Evolutionary conservation across 2,888 invertebrate genomes (phyloP), one percentile per base, ranked within the genome.

Genomic region (Sinohyriopsis cumingii): DNA sequence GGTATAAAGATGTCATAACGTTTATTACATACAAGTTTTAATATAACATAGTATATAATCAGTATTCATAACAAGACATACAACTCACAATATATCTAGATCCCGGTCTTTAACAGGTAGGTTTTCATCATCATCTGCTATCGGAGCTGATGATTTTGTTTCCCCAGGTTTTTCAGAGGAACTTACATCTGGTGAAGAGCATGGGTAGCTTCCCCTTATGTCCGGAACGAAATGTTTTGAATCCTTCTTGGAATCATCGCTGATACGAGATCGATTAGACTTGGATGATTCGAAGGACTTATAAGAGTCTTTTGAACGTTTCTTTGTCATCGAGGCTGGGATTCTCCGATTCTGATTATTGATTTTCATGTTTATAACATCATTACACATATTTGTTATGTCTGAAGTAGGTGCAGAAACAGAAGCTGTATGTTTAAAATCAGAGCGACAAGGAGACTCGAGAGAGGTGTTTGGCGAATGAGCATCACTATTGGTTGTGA

Each of bases 51-150:
- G n/a, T 22, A 55, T 12, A 22, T 57, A 57, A 57, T 15, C 12
- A 9, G 25, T 28, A 67, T 60, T 56, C 72, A 68, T 75, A 69
- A 70, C 75, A 75, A 69, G 60, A 63, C 59, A 61, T 54, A 53
- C 25, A 57, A 72, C 71, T 83, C 81, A 87, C 70, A 87, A 78
- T 63, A 87, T 86, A 71, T 87, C 87, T 45, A 87, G 71, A 71
- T 87, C 87, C 67, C 84, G 79, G 66, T 87, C 86, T 70, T 84
- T 86, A 28, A 87, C 71, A 54, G 81, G 86, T 62, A 83, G 73
- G 45, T 82, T 71, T 12, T 84, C 84, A 59, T 86, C 87, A 65
- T 84, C 80, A 62, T 71, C 70, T 3, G 79, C 73, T 19, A 79
- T 55, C n/a, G 71, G 70, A 33, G 66, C 68, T 22, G 73, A 76